Base-by-base conservation (phyloP, 2,797 vertebrate genomes). In the Alca torda region DNA sequence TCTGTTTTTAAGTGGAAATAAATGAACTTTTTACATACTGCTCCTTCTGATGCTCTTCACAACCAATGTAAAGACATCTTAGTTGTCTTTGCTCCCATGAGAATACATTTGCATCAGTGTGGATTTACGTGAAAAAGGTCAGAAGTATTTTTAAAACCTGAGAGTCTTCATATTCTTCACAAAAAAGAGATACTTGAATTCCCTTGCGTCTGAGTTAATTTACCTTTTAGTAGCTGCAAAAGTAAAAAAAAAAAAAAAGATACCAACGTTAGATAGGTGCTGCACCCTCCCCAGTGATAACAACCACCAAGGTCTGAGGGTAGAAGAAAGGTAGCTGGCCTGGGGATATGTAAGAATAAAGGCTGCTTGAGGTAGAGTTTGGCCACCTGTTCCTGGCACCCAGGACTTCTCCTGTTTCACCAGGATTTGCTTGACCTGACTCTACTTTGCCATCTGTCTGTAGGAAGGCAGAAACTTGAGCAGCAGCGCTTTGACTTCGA, bases 71-170 rank as follows among this genome's bases (percentile, higher is more conserved):
- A 78, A 90, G 79, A 12, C 63, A 30, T 10, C 53, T 57, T 74
- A 57, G 19, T 84, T 75, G 31, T 21, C 65, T 87, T 89, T 80
- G 20, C 33, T 92, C 31, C 53, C 9, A 1, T n/a, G 33, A 89
- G 65, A 85, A 69, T 50, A 51, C 23, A 20, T 90, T 85, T 89
- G 28, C 39, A 14, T 83, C 57, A 59, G 50, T 48, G 24, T 20
- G 78, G 37, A 85, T 90, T 54, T 72, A 26, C 63, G 33, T 91
- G 68, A 28, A 87, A 87, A 93, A 93, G 20, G 53, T 87, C 63
- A 76, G 33, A 89, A 80, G 26, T 82, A 20, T 93, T 95, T 94
- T 95, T 89, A 45, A 90, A 89, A 84, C 37, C 53, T 53, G n/a
- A 75, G 48, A 70, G 23, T 37, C 65, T 84, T 91, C 59, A 20